phyloP scores from a whole-genome alignment of 2,113 vertebrate species.

The Crotophaga sulcirostris region DNA sequence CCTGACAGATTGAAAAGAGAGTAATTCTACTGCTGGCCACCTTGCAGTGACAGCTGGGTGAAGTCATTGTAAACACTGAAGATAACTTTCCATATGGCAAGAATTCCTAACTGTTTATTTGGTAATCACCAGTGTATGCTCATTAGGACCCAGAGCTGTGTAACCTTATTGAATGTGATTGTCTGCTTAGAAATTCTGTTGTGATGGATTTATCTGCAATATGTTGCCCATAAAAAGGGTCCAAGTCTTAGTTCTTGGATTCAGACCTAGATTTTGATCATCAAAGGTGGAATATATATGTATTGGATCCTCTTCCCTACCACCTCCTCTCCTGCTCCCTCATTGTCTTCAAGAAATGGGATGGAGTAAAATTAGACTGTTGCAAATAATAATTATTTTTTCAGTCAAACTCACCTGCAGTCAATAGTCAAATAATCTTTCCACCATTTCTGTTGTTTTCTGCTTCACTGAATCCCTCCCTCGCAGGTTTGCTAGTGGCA shows the following conservation, averaged over 20 bases:
- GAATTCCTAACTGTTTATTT: constrained; percentile 42
- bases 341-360: neutral
- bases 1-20: constrained; percentile 13
- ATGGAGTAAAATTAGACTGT: neutral
- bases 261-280: neutral
- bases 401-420: neutral
- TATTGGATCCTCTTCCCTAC: neutral
- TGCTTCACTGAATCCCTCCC: neutral
- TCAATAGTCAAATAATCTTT: neutral
- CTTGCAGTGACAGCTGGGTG: constrained; percentile 42
- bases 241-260: neutral
- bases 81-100: constrained; percentile 56
- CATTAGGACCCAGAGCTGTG: neutral
- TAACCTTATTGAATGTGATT: neutral
- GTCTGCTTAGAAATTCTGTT: constrained; percentile 4
- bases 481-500: neutral
- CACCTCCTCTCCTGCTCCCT: accelerated
- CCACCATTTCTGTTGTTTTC: neutral
- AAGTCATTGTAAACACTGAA: constrained; percentile 29
- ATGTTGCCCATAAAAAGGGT: neutral
- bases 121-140: neutral
- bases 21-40: constrained; percentile 29
- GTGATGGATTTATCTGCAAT: neutral
- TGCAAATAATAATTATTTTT: neutral
- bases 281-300: neutral